Evolutionary conservation across 2,113 vertebrate species (phyloP).

Genomic region (Electrona antarctica): DNA sequence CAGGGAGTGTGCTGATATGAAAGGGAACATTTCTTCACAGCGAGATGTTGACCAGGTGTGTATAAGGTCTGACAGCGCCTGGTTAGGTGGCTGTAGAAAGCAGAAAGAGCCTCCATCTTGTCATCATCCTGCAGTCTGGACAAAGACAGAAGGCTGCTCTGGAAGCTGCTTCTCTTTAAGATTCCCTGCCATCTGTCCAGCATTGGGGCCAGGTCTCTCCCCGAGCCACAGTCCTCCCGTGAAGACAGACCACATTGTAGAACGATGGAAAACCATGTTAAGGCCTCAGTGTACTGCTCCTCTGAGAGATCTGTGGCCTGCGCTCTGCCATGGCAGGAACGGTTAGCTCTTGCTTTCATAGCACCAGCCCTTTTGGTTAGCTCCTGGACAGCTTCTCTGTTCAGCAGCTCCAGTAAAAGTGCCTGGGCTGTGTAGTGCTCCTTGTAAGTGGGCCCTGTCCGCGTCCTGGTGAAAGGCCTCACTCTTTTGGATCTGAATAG

Average conservation of each 20-base stretch:
- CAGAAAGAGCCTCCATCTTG: conserved; percentile 63
- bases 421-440: conserved; percentile 57
- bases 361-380: conserved; percentile 51
- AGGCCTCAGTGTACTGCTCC: conserved; percentile 53
- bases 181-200: conserved; percentile 60
- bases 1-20: conserved; percentile 37
- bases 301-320: conserved; percentile 38
- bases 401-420: conserved; percentile 62
- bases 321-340: conserved; percentile 39
- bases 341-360: background rate
- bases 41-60: conserved; percentile 39
- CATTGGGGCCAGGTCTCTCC: conserved; percentile 29
- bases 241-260: conserved; percentile 61
- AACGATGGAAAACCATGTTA: conserved; percentile 64
- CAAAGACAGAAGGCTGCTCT: conserved; percentile 56
- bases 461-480: conserved; percentile 33
- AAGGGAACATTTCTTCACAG: conserved; percentile 72
- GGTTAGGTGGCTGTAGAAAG: conserved; percentile 55
- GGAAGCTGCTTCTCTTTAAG: conserved; percentile 66
- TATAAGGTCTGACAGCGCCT: conserved; percentile 50
- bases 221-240: conserved; percentile 32
- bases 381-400: conserved; percentile 52
- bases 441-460: conserved; percentile 38
- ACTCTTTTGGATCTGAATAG: conserved; percentile 65
- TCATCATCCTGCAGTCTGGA: conserved; percentile 52